Percentiles rank a stretch among this genome's conserved stretches.
Evolutionary conservation across 2,113 vertebrate species (phyloP).

Genomic region (Saguinus midas): DNA sequence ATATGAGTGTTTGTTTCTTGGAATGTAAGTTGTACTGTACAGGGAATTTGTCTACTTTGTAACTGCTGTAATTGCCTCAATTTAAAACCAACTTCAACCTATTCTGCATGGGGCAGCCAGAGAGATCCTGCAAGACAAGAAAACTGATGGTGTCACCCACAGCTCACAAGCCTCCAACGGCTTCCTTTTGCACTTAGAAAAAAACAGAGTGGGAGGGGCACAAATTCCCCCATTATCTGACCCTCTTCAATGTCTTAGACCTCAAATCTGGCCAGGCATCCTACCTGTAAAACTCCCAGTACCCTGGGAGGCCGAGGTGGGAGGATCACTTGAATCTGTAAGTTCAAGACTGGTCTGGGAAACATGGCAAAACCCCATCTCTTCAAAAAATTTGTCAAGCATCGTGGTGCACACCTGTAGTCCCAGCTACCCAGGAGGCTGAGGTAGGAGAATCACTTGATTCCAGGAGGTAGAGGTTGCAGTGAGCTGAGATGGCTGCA

Average conservation of each 20-base stretch:
- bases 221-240: neutral
- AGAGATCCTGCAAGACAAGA: neutral
- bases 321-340: no score
- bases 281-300: no score
- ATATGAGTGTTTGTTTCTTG: neutral
- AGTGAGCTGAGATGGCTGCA: no score
- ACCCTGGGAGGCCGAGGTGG: no score
- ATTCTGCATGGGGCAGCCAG: neutral
- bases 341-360: no score
- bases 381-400: rapidly evolving
- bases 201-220: neutral
- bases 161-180: neutral
- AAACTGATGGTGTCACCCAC: neutral
- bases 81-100: neutral
- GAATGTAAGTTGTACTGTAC: neutral
- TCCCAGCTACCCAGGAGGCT: no score
- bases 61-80: neutral
- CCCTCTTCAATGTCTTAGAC: neutral
- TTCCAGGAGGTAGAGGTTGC: no score
- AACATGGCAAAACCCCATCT: no score
- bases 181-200: neutral
- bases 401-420: no score
- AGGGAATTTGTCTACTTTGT: neutral
- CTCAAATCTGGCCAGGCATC: no score
- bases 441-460: no score